Conservation (phyloP, 2,888 invertebrate genomes). For the Noctua janthina region DNA sequence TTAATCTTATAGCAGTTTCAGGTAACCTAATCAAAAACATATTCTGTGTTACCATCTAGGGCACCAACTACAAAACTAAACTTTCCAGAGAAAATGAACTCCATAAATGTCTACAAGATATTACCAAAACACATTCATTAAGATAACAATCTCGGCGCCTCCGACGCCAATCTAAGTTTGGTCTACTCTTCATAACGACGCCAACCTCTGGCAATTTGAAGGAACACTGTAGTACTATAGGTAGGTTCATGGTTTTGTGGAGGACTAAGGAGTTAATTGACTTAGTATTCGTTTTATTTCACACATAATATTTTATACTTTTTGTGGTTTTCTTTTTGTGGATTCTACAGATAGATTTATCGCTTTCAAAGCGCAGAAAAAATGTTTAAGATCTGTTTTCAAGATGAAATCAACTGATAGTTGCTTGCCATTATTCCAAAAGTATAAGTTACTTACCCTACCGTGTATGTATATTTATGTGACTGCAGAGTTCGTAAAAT, state of each 20-base stretch:
- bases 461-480: no score
- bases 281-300: no score
- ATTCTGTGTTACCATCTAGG: neutral
- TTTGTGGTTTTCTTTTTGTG: no score
- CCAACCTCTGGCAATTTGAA: slow-evolving; percentile 75
- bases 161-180: slow-evolving; percentile 77
- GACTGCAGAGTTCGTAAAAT: no score
- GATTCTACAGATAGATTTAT: no score
- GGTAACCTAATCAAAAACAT: neutral
- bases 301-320: no score
- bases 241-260: neutral
- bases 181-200: slow-evolving; percentile 71
- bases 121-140: slow-evolving; percentile 71
- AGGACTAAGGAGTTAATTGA: neutral
- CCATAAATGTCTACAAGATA: slow-evolving; percentile 62
- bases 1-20: neutral
- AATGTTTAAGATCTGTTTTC: no score
- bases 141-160: slow-evolving; percentile 72
- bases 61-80: slow-evolving; percentile 9
- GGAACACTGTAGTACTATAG: slow-evolving; percentile 40
- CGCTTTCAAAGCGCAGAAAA: no score
- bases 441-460: no score
- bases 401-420: no score
- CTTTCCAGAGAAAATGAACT: slow-evolving; percentile 50
- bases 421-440: no score